A percentile compares a stretch with the other conserved stretches of the same genome.
Evolutionary conservation across 2,888 invertebrate genomes (phyloP).

Genomic region (Tetragonisca angustula): DNA sequence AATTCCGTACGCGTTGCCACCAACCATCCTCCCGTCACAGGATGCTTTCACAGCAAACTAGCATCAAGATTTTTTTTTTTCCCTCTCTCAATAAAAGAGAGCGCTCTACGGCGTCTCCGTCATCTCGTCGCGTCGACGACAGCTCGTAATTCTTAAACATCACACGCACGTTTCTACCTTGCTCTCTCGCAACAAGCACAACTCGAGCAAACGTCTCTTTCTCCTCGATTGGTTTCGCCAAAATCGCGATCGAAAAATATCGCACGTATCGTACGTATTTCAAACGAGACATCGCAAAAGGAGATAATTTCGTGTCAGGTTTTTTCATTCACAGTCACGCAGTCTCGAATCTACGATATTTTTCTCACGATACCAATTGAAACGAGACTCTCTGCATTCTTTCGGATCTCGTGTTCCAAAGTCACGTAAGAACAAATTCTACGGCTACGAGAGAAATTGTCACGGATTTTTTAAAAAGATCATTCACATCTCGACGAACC

Average conservation of each 20-base stretch:
- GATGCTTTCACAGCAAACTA: constrained; percentile 44
- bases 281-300: not conserved
- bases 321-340: too few species aligned
- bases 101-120: not conserved
- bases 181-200: too few species aligned
- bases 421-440: constrained; percentile 51
- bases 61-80: constrained; percentile 48
- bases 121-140: not conserved
- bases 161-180: too few species aligned
- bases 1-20: constrained; percentile 53
- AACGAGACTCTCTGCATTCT: constrained; percentile 62
- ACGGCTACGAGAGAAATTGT: constrained; percentile 62
- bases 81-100: not conserved
- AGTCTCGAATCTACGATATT: too few species aligned
- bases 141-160: not conserved
- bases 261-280: too few species aligned
- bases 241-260: too few species aligned
- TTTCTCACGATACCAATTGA: too few species aligned
- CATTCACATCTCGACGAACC: too few species aligned
- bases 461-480: constrained; percentile 27
- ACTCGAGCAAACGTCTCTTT: not conserved
- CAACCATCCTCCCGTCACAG: constrained; percentile 17
- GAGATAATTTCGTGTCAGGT: not conserved
- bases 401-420: constrained; percentile 55
- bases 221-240: too few species aligned